Base-by-base conservation (phyloP, 2,888 invertebrate genomes). In the Lasius platythorax region DNA sequence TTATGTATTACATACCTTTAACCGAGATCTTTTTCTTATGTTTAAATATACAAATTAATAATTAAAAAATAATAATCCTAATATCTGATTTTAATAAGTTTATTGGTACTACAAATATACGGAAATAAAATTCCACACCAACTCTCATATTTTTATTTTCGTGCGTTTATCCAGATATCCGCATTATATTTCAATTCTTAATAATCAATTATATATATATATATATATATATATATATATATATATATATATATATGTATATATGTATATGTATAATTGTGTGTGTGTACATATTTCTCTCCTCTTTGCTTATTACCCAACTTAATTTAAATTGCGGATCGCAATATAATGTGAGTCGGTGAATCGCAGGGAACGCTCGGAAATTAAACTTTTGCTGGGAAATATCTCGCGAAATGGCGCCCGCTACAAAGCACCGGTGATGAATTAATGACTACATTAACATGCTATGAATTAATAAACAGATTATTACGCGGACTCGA, bases 361-460 rank as follows among this genome's bases (percentile, higher is more conserved):
- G 61, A 46, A 83, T 50, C 50, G 61, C 53, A 46, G 3, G 12
- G 28, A 83, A 67, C 53, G 53, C 33, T 68, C 50, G 46, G 63
- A 83, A 70, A 83, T 82, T 79, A 74, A 79, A 79, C 46, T 78
- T 79, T 64, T 18, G 56, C 40, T 30, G 50, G 37, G 81, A 82
- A 79, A 82, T 74, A 61, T 61, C 61, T 73, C 18, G 75, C 75
- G 9, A 61, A 79, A 73, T 28, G 68, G 73, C n/a, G 23, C 18
- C 5, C 5, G 28, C 37, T 74, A 74, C 75, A 79, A 79, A 79
- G 46, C 58, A 18, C 3, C 43, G 12, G 46, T 75, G 46, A 79
- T 79, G 28, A 79, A 79, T 74, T 79, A 74, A 79, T 79, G 79
- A 79, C 33, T 79, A 74, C 9, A 61, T 79, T 74, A 79, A 79